Evolutionary conservation across 2,113 vertebrate species (phyloP), one percentile per base, ranked within the genome.

Genomic region (Apeltes quadracus): DNA sequence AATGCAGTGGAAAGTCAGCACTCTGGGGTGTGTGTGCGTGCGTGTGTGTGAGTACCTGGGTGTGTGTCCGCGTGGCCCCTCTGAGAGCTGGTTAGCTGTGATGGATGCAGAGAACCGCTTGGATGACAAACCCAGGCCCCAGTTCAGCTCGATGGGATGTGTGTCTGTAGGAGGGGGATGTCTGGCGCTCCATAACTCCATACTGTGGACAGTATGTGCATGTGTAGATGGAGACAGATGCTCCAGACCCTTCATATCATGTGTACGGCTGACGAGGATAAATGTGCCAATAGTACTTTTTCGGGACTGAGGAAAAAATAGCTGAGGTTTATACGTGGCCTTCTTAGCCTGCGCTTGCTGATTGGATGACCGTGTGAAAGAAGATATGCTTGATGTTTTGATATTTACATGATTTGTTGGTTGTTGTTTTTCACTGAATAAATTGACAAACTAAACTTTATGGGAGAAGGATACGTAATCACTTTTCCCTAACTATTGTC

Each of bases 221-320:
- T 57, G 79, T 84, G 54, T 70, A 71, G 72, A 85, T 63, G 72
- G 64, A 81, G 76, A 87, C 82, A 68, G 81, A 88, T 85, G 80
- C 82, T 78, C 56, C 2, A 1, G 75, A 62, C 61, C 66, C 43
- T 59, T 57, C 38, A 22, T 81, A 75, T 79, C 79, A 34, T 65
- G 57, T 64, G 61, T 51, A 58, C 48, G 32, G 32, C 58, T 76
- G 84, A 87, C 88, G 61, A 69, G 75, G 86, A 89, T 79, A 5
- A 76, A 84, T 83, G 72, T 78, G 70, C 76, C 83, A 69, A 68
- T 78, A 75, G 72, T 61, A 18, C 53, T 59, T 76, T 69, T 56
- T 34, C 32, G 44, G 43, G 67, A 77, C 79, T 62, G 73, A 34
- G 32, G n/a, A 36, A 70, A 70, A 66, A 77, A 68, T 61, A 44